Conservation (phyloP, 2,888 invertebrate species). For the Leptopilina drosophilae region DNA sequence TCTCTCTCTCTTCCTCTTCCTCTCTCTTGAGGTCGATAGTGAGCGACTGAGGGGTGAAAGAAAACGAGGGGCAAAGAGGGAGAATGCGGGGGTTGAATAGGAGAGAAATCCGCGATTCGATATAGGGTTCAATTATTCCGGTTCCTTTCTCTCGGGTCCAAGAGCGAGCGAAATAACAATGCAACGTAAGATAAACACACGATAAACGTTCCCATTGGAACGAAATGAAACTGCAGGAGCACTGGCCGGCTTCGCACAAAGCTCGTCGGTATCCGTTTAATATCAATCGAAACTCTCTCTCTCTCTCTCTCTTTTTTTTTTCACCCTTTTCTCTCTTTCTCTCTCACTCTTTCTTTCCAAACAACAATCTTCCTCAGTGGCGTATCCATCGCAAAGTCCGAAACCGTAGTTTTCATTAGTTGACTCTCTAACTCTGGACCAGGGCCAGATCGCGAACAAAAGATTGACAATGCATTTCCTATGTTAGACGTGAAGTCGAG, state of each 20-base stretch:
- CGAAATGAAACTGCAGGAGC: slow-evolving; percentile 66
- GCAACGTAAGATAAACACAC: slow-evolving; percentile 70
- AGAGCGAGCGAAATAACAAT: slow-evolving; percentile 67
- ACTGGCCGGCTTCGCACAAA: slow-evolving; percentile 50
- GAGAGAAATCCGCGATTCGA: slow-evolving; percentile 62
- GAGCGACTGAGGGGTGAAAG: slow-evolving; percentile 39
- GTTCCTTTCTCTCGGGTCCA: slow-evolving; percentile 60
- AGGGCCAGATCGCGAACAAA: slow-evolving; percentile 46
- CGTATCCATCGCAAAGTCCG: slow-evolving; percentile 46
- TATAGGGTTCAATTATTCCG: slow-evolving; percentile 69
- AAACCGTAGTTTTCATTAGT: slow-evolving; percentile 57
- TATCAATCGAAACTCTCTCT: slow-evolving; percentile 49
- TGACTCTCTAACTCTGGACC: slow-evolving; percentile 38
- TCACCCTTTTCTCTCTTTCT: not conserved
- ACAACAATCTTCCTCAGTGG: slow-evolving; percentile 33
- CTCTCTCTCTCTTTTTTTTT: not conserved
- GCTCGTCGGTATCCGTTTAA: slow-evolving; percentile 51
- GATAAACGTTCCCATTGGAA: slow-evolving; percentile 65
- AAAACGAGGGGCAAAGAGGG: slow-evolving; percentile 40
- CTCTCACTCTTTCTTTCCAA: slow-evolving; percentile 15
- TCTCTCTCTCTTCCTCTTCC: not conserved
- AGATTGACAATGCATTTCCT: slow-evolving; percentile 55
- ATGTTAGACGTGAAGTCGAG: slow-evolving; percentile 44
- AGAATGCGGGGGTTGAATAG: slow-evolving; percentile 47
- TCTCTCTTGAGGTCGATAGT: slow-evolving; percentile 7